A percentile compares a stretch with the other conserved stretches of the same genome.
Conservation (phyloP, 2,888 invertebrate genomes). For the Iphiclides podalirius region DNA sequence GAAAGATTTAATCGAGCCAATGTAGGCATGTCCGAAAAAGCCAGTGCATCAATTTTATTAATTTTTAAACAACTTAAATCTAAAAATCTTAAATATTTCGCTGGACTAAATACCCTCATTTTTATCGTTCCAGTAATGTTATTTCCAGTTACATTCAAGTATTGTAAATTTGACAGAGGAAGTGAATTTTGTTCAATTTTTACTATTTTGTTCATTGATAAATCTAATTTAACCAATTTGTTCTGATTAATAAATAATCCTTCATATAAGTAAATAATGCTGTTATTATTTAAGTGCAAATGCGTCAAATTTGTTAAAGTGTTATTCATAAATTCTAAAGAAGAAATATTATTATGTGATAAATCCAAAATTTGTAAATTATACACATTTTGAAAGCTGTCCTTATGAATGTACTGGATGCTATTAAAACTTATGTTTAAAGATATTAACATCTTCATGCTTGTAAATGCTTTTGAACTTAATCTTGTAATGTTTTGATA, state of each 20-base stretch:
- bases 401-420: conserved; percentile 43
- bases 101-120: conserved; percentile 52
- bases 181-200: conserved; percentile 48
- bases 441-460: conserved; percentile 36
- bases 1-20: conserved; percentile 57
- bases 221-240: conserved; percentile 46
- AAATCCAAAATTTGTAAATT: conserved; percentile 48
- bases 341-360: conserved; percentile 48
- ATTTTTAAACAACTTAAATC: conserved; percentile 54
- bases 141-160: conserved; percentile 51
- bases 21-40: conserved; percentile 54
- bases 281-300: conserved; percentile 52
- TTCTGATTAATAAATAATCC: conserved; percentile 45
- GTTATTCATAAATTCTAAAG: conserved; percentile 46
- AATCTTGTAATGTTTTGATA: conserved; percentile 47
- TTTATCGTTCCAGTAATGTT: conserved; percentile 42
- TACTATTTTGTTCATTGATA: conserved; percentile 54
- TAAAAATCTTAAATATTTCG: conserved; percentile 51
- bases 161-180: conserved; percentile 55
- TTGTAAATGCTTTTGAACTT: conserved; percentile 45
- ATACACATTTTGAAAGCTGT: conserved; percentile 40
- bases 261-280: conserved; percentile 37
- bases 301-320: conserved; percentile 45
- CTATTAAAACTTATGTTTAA: conserved; percentile 56
- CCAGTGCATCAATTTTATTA: conserved; percentile 44